These are phyloP conservation scores for Chrysaora quinquecirrha DNA, from an alignment of 30 jellyfish, hydroid and myxozoan species.

Conservation along the genomic window DNA sequence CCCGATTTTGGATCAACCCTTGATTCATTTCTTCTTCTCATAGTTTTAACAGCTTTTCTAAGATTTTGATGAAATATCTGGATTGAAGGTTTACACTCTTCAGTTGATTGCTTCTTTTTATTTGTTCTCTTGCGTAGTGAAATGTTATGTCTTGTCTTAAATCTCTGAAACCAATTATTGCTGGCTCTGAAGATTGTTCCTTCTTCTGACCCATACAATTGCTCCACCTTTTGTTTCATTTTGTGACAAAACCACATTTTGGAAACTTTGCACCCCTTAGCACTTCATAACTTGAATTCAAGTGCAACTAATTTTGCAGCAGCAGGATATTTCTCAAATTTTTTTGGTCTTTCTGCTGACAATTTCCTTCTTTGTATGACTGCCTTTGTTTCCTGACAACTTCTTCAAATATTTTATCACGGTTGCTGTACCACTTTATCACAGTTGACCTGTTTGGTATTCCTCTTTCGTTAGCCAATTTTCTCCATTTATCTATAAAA, in stretches of 20 bases:
- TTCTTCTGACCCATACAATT: constrained; percentile 29
- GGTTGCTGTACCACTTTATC: constrained; percentile 40
- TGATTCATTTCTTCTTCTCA: constrained; percentile 41
- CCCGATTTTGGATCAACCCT: constrained; percentile 48
- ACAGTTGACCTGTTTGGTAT: constrained; percentile 38
- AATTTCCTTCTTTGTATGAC: constrained; percentile 44
- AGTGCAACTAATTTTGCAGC: constrained; percentile 40
- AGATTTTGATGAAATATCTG: constrained; percentile 40
- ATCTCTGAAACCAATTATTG: constrained; percentile 50
- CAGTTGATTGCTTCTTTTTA: constrained; percentile 33
- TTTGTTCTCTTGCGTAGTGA: constrained; percentile 51
- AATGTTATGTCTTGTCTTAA: constrained; percentile 29
- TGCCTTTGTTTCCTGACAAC: constrained; percentile 25
- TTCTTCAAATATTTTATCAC: constrained; percentile 23
- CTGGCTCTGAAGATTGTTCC: constrained; percentile 35
- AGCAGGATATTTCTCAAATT: constrained; percentile 33
- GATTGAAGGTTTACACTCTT: constrained; percentile 46
- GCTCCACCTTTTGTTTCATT: constrained; percentile 44
- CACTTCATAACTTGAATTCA: constrained; percentile 33
- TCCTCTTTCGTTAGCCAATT: constrained; percentile 21
- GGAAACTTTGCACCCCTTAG: constrained; percentile 28
- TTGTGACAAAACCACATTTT: constrained; percentile 32
- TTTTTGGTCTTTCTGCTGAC: constrained; percentile 11
- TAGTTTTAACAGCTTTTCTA: constrained; percentile 33
- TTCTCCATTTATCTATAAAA: constrained; percentile 10